phyloP scores from a whole-genome alignment of 2,888 invertebrate genomes.

The Oligia fasciuncula region DNA sequence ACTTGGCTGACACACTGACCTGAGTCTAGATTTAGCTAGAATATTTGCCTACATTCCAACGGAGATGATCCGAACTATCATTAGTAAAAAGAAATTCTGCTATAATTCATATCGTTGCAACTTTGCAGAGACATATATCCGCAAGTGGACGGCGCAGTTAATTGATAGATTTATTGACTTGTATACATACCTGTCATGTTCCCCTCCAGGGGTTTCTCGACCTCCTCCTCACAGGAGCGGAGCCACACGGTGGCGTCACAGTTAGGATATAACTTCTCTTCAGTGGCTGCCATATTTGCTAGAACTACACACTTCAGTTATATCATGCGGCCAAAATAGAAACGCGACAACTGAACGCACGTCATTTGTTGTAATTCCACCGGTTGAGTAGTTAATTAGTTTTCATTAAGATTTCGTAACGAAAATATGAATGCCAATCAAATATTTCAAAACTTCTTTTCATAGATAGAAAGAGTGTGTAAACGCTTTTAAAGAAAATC shows the following conservation, averaged over 20 bases:
- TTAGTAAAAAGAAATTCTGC: background rate
- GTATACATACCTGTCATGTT: constrained; percentile 87
- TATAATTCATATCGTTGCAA: background rate
- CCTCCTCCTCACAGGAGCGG: constrained; percentile 94
- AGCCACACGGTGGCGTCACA: constrained; percentile 95
- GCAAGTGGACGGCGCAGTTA: background rate
- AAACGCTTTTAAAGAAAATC: constrained; percentile 21
- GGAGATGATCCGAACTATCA: background rate
- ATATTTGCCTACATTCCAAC: background rate
- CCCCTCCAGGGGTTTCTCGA: constrained; percentile 92
- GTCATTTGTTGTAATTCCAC: constrained; percentile 36
- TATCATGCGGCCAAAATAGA: constrained; percentile 37
- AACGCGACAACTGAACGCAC: constrained; percentile 14
- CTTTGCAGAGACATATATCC: background rate
- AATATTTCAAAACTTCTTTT: constrained; percentile 39
- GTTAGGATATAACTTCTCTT: constrained; percentile 89
- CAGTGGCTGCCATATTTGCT: constrained; percentile 73
- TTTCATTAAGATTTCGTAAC: background rate
- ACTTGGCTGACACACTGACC: background rate
- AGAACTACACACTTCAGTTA: constrained; percentile 59
- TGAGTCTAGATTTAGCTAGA: background rate
- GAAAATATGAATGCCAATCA: constrained; percentile 11
- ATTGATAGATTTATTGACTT: background rate
- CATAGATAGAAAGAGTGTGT: constrained; percentile 24
- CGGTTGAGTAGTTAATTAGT: constrained; percentile 44